Evolutionary conservation across 2,113 vertebrate genomes (phyloP), one percentile per base, ranked within the genome.

Genomic region (Climacteris rufus): DNA sequence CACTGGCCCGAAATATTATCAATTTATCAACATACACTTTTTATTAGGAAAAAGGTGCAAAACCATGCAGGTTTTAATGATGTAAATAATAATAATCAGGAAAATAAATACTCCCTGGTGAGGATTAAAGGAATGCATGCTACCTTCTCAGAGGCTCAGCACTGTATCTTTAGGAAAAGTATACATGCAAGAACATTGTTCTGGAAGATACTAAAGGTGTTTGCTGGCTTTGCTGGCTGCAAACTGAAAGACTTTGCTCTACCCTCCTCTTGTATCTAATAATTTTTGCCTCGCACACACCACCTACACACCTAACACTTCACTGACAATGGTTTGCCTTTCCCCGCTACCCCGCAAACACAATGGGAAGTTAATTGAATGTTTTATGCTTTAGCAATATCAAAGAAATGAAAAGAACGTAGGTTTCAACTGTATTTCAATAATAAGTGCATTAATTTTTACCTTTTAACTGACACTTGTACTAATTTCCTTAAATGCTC

Each of bases 401-500:
- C 98, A 98, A 98, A 98, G 98, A 98, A 98, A 97, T 98, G 97
- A 98, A 98, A 98, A 98, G 98, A 97, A 98, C 17, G 79, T 96
- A 97, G 97, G 97, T 98, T 98, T 97, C 97, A 98, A 98, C 98
- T 95, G 96, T 98, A 98, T 98, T 98, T 98, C 98, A 98, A 98
- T 98, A 98, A 98, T 97, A 98, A 98, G 96, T 97, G 97, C 98
- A 97, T 98, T 98, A 98, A 98, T 98, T 98, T 98, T 98, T 98
- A 98, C 98, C 97, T 98, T 98, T 98, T 98, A 98, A 98, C 98
- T 98, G 97, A 98, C 98, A 98, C 98, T 98, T 98, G 98, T 97
- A 98, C 98, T 98, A 98, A 98, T 98, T 98, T 98, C 97, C 97
- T 98, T 98, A 98, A 98, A 98, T 97, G 98, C 97, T 98, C 97